A percentile compares a stretch with the other conserved stretches of the same genome.
Evolutionary conservation across 2,113 vertebrate genomes (phyloP).

Genomic region (Phylloscopus trochiloides): DNA sequence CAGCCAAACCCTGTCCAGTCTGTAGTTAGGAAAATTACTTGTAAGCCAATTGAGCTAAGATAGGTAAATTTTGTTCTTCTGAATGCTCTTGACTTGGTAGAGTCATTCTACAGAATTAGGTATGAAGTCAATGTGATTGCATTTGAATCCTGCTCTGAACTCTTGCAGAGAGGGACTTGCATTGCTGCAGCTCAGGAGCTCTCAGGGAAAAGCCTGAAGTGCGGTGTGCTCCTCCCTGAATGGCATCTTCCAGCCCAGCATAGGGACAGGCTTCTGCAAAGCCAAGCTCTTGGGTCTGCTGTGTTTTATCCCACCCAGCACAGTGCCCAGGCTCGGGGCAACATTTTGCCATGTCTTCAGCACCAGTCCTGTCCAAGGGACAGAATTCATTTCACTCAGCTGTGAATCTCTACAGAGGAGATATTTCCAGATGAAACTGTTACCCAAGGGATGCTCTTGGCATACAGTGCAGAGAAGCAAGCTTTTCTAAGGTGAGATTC

Average conservation of each 20-base stretch:
- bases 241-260: background rate
- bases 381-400: background rate
- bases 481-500: background rate
- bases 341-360: background rate
- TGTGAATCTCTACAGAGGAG: background rate
- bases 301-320: background rate
- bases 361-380: background rate
- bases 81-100: background rate
- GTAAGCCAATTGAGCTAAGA: background rate
- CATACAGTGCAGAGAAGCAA: background rate
- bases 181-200: background rate
- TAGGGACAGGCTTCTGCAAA: background rate
- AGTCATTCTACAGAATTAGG: background rate
- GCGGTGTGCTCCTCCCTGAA: background rate
- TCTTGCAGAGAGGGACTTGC: background rate
- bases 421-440: background rate
- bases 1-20: background rate
- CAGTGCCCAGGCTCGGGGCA: background rate
- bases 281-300: accelerated
- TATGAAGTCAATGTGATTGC: background rate
- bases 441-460: background rate
- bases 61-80: background rate
- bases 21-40: background rate
- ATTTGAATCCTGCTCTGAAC: background rate
- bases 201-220: background rate